Percentiles rank a stretch among this genome's conserved stretches.
Evolutionary conservation across 2,797 vertebrate genomes (phyloP).

Genomic region (Mastacembelus armatus): DNA sequence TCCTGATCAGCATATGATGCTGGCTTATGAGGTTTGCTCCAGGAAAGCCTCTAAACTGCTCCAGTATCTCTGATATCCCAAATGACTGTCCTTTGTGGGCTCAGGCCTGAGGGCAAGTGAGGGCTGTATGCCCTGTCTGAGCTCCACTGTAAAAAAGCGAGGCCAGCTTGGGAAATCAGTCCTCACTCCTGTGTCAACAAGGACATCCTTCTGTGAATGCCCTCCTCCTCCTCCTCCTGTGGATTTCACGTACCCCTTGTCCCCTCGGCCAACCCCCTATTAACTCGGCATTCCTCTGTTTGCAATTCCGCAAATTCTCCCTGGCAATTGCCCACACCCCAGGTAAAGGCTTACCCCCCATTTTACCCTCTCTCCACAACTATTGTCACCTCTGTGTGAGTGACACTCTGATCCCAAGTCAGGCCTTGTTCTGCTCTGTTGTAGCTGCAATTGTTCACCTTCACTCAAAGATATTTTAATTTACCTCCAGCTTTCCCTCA

Average conservation of each 20-base stretch:
- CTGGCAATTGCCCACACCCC: slow-evolving; percentile 50
- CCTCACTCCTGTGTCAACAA: slow-evolving; percentile 73
- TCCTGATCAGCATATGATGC: slow-evolving; percentile 41
- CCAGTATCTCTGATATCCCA: slow-evolving; percentile 59
- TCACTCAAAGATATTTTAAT: slow-evolving; percentile 57
- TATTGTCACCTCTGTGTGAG: slow-evolving; percentile 68
- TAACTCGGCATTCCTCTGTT: slow-evolving; percentile 68
- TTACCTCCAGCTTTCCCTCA: slow-evolving; percentile 30
- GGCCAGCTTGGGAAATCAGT: slow-evolving; percentile 61
- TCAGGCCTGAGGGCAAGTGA: slow-evolving; percentile 34
- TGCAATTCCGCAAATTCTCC: slow-evolving; percentile 58
- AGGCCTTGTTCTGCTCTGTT: slow-evolving; percentile 35
- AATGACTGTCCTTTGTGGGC: slow-evolving; percentile 49
- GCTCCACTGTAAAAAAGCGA: slow-evolving; percentile 40
- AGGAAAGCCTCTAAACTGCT: slow-evolving; percentile 33
- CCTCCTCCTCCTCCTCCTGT: slow-evolving; percentile 17
- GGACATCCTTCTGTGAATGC: slow-evolving; percentile 71
- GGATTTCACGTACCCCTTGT: slow-evolving; percentile 46
- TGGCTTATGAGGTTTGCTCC: slow-evolving; percentile 19
- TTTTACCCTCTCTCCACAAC: slow-evolving; percentile 34
- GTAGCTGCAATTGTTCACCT: slow-evolving; percentile 18
- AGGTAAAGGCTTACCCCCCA: slow-evolving; percentile 44
- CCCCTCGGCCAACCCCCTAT: slow-evolving; percentile 48
- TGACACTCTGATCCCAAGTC: slow-evolving; percentile 57
- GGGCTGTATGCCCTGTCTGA: slow-evolving; percentile 17